Conservation (phyloP, 2,113 vertebrate species). For the Heloderma charlesbogerti region DNA sequence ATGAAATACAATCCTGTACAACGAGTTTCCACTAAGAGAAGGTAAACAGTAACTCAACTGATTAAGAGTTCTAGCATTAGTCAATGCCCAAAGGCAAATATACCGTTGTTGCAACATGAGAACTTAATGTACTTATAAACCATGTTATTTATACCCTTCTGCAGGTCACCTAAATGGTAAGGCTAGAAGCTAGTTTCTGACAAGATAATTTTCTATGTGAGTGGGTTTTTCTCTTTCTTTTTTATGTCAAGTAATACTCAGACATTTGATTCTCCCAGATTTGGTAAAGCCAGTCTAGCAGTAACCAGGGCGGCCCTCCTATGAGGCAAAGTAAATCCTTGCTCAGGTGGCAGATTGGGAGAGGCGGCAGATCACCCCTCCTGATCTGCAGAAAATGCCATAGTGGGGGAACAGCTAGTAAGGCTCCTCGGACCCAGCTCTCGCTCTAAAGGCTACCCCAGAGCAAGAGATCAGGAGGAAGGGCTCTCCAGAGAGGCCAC, state of each 20-base stretch:
- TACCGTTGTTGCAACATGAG: background rate
- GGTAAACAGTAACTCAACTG: constrained; percentile 30
- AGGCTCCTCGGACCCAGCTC: no score
- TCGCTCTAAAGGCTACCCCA: no score
- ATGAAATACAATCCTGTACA: constrained; percentile 17
- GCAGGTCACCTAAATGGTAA: background rate
- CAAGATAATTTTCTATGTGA: background rate
- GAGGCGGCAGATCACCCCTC: no score
- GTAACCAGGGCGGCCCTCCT: background rate
- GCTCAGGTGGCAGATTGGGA: no score
- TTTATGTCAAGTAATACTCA: background rate
- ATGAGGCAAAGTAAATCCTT: no score
- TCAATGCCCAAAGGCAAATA: constrained; percentile 10
- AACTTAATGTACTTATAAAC: background rate
- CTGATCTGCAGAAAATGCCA: no score
- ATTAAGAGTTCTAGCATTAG: constrained; percentile 18
- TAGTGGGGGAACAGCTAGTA: no score
- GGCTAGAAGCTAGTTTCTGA: background rate
- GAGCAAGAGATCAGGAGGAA: no score
- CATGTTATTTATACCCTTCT: no score
- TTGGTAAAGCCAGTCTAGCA: background rate
- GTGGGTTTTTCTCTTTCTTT: background rate
- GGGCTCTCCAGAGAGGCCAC: no score
- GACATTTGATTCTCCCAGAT: background rate
- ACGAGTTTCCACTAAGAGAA: background rate